phyloP scores from a whole-genome alignment of 2,888 invertebrate species.

The Lycocerus yunnanus region DNA sequence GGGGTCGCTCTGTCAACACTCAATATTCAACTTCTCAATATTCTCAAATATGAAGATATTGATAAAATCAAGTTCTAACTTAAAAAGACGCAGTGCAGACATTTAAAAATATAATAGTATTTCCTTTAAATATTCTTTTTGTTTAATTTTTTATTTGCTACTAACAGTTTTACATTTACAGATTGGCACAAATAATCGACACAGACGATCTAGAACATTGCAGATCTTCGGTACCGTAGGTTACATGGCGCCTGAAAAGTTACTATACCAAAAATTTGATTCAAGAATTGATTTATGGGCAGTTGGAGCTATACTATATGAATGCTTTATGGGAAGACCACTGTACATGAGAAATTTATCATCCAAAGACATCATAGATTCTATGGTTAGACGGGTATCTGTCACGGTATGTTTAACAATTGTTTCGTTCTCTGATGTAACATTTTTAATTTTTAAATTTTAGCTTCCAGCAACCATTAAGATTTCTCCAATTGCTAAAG shows the following conservation, averaged over 20 bases:
- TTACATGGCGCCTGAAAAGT: conserved; percentile 93
- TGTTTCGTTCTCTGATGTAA: neutral
- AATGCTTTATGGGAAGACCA: conserved; percentile 84
- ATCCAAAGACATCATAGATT: conserved; percentile 62
- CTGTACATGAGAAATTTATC: conserved; percentile 70
- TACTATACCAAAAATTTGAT: conserved; percentile 69
- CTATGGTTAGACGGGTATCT: conserved; percentile 70
- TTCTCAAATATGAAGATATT: too few species aligned
- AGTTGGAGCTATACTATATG: conserved; percentile 85
- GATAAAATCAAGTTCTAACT: too few species aligned
- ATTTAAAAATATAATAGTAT: too few species aligned
- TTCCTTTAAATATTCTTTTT: too few species aligned
- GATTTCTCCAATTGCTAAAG: conserved; percentile 61
- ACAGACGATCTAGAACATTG: conserved; percentile 51
- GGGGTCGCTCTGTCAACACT: too few species aligned
- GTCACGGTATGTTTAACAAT: conserved; percentile 63
- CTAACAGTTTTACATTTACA: conserved; percentile 34
- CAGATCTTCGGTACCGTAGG: conserved; percentile 68
- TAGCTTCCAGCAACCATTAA: conserved; percentile 18
- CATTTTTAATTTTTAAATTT: conserved; percentile 6
- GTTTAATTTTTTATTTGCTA: too few species aligned
- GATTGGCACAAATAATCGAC: conserved; percentile 75
- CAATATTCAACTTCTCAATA: too few species aligned
- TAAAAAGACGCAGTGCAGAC: too few species aligned
- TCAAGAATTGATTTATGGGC: conserved; percentile 89